Conservation (phyloP, 2,113 vertebrate species). For the Pycnonotus jocosus region DNA sequence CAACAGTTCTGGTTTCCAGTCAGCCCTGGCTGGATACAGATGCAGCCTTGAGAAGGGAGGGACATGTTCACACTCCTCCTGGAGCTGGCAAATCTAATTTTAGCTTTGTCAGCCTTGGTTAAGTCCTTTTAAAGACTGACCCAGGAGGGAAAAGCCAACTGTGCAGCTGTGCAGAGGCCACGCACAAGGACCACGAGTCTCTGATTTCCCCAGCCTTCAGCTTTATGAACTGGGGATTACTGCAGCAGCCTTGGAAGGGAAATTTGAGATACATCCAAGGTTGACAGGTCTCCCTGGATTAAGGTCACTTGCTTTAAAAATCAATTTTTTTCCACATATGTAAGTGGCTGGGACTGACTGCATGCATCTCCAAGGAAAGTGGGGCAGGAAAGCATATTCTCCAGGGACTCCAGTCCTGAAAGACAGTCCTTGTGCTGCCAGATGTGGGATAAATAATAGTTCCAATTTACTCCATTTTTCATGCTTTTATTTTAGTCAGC, state of each 20-base stretch:
- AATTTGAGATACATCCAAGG: constrained; percentile 31
- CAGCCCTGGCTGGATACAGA: not conserved
- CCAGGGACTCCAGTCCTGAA: not conserved
- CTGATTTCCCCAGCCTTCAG: not conserved
- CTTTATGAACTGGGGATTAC: constrained; percentile 24
- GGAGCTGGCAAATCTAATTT: not conserved
- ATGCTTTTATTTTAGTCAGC: not conserved
- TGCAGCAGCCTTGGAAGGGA: not conserved
- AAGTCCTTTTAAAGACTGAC: not conserved
- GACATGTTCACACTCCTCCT: not conserved
- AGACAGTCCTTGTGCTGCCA: not conserved
- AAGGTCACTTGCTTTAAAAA: not conserved
- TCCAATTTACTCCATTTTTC: not conserved
- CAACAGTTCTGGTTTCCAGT: not conserved
- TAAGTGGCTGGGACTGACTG: not conserved
- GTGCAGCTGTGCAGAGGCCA: not conserved
- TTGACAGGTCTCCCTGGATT: not conserved
- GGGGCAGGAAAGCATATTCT: not conserved
- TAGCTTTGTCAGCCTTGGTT: constrained; percentile 12
- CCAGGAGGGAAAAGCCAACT: not conserved
- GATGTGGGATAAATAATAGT: not conserved
- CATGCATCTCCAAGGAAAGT: not conserved
- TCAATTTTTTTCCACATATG: not conserved
- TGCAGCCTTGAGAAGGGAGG: not conserved
- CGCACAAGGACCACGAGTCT: not conserved